Percentiles rank a stretch among this genome's conserved stretches.
These are phyloP conservation scores for Amniataba percoides DNA, from an alignment of 2,797 vertebrate genomes.

Conservation along the genomic window DNA sequence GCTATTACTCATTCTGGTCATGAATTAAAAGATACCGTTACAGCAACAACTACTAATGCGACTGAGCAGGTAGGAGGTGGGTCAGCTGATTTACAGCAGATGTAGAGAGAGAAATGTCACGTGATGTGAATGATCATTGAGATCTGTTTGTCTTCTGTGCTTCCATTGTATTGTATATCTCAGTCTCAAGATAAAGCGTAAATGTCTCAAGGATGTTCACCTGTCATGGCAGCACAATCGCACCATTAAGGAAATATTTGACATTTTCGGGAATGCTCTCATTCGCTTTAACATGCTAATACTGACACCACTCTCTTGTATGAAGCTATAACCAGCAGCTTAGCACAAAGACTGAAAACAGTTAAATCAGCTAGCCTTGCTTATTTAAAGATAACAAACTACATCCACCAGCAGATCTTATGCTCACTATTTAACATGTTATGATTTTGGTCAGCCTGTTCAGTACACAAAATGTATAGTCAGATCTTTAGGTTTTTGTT, in stretches of 20 bases:
- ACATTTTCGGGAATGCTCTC: not conserved
- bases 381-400: no score
- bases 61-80: constrained; percentile 11
- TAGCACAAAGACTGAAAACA: no score
- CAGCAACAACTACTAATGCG: constrained; percentile 17
- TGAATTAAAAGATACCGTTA: constrained; percentile 15
- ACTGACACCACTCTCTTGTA: no score
- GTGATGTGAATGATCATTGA: constrained; percentile 35
- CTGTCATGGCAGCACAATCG: not conserved
- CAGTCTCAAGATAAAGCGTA: not conserved
- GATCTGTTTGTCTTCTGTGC: not conserved
- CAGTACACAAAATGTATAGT: no score
- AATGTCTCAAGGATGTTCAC: constrained; percentile 13
- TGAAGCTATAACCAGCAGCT: no score
- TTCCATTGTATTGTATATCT: not conserved
- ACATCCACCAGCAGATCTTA: no score
- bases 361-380: no score
- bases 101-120: constrained; percentile 28
- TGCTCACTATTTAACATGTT: no score
- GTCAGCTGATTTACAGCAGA: constrained; percentile 31
- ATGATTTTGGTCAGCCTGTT: no score
- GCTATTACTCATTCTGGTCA: constrained; percentile 16
- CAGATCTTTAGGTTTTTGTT: no score
- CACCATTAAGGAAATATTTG: not conserved
- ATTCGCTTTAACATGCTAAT: no score